Evolutionary conservation across 2,113 vertebrate species (phyloP).

Genomic region (Indicator indicator): DNA sequence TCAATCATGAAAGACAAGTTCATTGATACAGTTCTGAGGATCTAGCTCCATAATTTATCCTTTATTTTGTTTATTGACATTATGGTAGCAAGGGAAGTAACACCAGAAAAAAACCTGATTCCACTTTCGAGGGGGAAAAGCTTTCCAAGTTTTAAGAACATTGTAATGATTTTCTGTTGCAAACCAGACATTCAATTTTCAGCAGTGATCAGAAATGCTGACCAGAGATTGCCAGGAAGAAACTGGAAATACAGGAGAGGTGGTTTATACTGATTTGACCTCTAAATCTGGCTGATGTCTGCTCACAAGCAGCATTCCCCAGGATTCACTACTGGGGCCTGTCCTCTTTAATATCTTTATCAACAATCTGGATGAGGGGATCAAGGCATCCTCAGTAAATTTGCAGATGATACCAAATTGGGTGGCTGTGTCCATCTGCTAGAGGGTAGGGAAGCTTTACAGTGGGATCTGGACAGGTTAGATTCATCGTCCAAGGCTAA

Average conservation of each 20-base stretch:
- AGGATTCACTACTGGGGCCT: too few relatives aligned
- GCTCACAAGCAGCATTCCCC: too few relatives aligned
- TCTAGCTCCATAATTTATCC: not conserved
- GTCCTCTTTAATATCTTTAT: too few relatives aligned
- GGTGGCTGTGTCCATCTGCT: too few relatives aligned
- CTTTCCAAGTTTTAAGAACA: not conserved
- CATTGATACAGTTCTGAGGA: not conserved
- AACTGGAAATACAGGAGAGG: not conserved
- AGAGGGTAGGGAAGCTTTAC: too few relatives aligned
- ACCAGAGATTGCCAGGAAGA: not conserved
- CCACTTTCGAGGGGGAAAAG: not conserved
- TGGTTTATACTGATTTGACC: not conserved
- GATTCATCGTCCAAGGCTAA: too few relatives aligned
- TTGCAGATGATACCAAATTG: too few relatives aligned
- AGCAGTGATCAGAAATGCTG: not conserved
- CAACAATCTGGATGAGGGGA: too few relatives aligned
- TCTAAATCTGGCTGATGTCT: not conserved
- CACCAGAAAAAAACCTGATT: not conserved
- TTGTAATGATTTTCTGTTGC: not conserved
- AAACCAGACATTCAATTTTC: not conserved
- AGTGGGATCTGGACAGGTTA: too few relatives aligned
- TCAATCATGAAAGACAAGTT: not conserved
- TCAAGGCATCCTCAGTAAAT: too few relatives aligned
- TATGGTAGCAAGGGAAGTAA: not conserved
- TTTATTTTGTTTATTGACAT: not conserved